Base-by-base conservation (phyloP, 2,797 vertebrate species). In the Cichlasoma orientale region DNA sequence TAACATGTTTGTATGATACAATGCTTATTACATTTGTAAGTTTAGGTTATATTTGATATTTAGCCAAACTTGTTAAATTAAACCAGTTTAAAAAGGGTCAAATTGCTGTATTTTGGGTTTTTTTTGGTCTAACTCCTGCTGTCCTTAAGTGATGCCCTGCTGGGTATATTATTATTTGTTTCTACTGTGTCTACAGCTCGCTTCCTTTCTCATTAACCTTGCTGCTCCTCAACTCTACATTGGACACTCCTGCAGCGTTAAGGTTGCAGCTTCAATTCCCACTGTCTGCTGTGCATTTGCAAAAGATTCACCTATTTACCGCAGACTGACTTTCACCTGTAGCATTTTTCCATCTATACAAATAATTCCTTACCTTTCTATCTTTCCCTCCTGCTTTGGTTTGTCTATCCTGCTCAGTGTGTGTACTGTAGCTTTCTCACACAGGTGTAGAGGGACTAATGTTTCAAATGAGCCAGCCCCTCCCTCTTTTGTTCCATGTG, bases 401-500 rank as follows among this genome's bases (percentile, higher is more conserved):
- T 66, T 76, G 72, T 78, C 47, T 78, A 61, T 72, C 36, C 56
- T n/a, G 66, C 68, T 73, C 63, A 18, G 63, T 61, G 47, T 78
- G 76, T 27, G 5, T 71, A 72, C 78, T 75, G 27, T 8, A 77
- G 75, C 72, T 80, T 86, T 86, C 55, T 80, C 53, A 80, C 25
- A 85, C 92, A 93, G 90, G 91, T 93, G 80, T 68, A 44, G n/a
- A 73, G 44, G 31, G 58, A 73, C 70, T 75, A 57, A 52, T 16
- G 81, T 80, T 86, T 91, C 80, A 91, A 55, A 41, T 27, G 61
- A 85, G 66, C 61, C 66, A 21, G 74, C 73, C 80, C 89, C 91
- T 79, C 92, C 93, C 85, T 68, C 75, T 82, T 89, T 90, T 91
- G 85, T 89, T 81, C 55, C 58, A 66, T 19, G 56, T 80, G 58